These are phyloP conservation scores for Entelurus aequoreus DNA, from an alignment of 2,113 vertebrate species.

Conservation along the genomic window DNA sequence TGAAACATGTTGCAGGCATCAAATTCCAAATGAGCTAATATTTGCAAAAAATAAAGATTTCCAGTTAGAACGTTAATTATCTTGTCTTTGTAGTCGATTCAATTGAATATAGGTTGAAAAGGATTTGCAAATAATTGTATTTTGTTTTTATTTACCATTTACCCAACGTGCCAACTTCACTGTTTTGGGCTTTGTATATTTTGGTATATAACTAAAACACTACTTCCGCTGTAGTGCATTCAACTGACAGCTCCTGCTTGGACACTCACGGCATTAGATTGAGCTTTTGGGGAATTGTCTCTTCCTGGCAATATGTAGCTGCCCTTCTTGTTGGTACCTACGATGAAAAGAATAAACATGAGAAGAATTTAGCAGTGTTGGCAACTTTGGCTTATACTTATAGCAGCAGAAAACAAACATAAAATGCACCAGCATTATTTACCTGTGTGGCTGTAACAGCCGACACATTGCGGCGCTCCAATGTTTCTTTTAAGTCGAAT, in stretches of 20 bases:
- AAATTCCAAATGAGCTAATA: too few species aligned
- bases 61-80: too few species aligned
- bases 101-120: too few species aligned
- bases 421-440: background rate
- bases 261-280: slow-evolving; percentile 97
- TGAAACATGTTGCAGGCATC: too few species aligned
- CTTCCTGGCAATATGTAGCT: slow-evolving; percentile 63
- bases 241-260: background rate
- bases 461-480: slow-evolving; percentile 89
- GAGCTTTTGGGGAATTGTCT: slow-evolving; percentile 88
- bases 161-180: too few species aligned
- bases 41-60: too few species aligned
- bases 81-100: too few species aligned
- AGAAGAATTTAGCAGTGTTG: background rate
- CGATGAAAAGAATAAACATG: background rate
- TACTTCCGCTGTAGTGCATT: background rate
- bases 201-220: too few species aligned
- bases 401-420: background rate
- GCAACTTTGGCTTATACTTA: background rate
- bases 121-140: too few species aligned
- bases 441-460: slow-evolving; percentile 93
- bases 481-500: slow-evolving; percentile 91
- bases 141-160: too few species aligned
- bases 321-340: slow-evolving; percentile 77
- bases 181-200: too few species aligned